phyloP scores from a whole-genome alignment of 2,888 invertebrate genomes.

The Rotaria socialis region DNA sequence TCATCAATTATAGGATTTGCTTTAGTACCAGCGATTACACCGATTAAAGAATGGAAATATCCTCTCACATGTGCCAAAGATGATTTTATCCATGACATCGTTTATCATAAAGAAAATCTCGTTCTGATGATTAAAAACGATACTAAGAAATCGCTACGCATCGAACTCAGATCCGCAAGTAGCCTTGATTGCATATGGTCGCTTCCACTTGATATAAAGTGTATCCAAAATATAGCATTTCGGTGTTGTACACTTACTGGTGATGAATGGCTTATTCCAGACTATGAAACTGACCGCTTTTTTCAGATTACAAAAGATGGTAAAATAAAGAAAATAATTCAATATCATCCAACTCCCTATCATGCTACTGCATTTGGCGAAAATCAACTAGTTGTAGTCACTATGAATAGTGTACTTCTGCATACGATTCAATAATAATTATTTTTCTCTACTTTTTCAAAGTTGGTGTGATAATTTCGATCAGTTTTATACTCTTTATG shows the following conservation, averaged over 20 bases:
- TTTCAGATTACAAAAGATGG: too few relatives aligned
- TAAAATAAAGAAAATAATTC: neutral
- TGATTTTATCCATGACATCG: neutral
- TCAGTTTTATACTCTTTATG: neutral
- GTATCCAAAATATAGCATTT: neutral
- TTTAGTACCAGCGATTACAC: neutral
- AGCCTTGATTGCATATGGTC: neutral
- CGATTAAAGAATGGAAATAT: neutral
- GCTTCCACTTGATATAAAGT: neutral
- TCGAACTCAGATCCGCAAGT: neutral
- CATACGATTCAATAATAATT: too few relatives aligned
- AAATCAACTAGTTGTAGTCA: too few relatives aligned
- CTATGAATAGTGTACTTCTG: too few relatives aligned
- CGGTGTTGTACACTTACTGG: neutral
- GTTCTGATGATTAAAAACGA: neutral
- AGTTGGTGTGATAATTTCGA: too few relatives aligned
- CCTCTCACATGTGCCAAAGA: neutral
- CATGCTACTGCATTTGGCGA: neutral
- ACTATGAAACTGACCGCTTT: neutral
- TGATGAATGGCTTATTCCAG: too few relatives aligned
- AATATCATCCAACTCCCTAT: neutral
- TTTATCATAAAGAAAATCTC: neutral
- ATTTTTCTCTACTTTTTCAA: too few relatives aligned
- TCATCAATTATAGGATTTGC: neutral
- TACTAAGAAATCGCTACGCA: neutral